Evolutionary conservation across 37 sponge, comb jelly and placozoan species (phyloP), one percentile per base, ranked within the genome.

Genomic region (Spongilla lacustris): DNA sequence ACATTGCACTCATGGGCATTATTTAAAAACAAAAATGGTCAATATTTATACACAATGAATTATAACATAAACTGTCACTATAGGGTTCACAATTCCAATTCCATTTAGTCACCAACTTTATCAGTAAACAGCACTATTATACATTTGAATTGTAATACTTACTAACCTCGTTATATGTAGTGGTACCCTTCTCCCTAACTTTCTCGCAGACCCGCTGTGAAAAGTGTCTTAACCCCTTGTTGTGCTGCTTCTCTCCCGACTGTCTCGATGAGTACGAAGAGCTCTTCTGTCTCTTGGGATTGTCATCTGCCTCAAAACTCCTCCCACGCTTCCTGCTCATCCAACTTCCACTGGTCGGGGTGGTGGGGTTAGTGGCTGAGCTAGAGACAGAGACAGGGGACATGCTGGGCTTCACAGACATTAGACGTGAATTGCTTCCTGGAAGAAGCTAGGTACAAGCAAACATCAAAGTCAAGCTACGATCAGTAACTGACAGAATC

Each of bases 141-240:
- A 29, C 71, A 81, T 33, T 34, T 26, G 3, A 33, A 70, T 17
- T 9, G 4, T 19, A 32, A 36, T 58, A 22, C 2, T 34, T 8
- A 41, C 84, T 66, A 23, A 91, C 96, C 92, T 96, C 97, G 89
- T 96, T 96, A 83, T 98, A 98, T 8, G 98, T 93, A 9, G 96
- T 98, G 11, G 76, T 82, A 0, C 94, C 94, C 80, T 98, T 98
- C 79, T 91, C 86, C 26, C 95, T 81, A n/a, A 98, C 98, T 77
- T 98, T 98, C 89, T 98, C 96, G 84, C 98, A 98, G 68, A 97
- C 98, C 31, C 93, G 88, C 93, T 88, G 94, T 5, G 96, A 96
- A 77, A 98, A 98, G 76, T 96, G 98, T 19, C 96, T 41, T 66
- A 98, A 71, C 35, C 98, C 98, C 73, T 98, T 98, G 29, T 81